phyloP scores from a whole-genome alignment of 2,888 invertebrate species.

The Caenorhabditis auriculariae region DNA sequence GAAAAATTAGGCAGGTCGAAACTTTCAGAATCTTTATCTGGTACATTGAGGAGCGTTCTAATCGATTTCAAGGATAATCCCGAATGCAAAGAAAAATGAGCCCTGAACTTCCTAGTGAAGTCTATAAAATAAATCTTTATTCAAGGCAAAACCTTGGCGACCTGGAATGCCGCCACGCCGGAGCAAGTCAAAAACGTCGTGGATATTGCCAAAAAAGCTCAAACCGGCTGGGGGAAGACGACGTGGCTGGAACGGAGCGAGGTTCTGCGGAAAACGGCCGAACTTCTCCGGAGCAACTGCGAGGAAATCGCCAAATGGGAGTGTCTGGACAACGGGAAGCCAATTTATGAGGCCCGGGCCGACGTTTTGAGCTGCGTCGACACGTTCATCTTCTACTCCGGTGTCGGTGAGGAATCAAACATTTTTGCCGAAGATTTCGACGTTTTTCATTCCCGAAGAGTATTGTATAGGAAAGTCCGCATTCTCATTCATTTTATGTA shows the following conservation, averaged over 20 bases:
- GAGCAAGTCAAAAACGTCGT: slow-evolving; percentile 30
- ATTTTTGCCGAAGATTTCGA: too few relatives aligned
- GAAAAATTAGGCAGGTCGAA: too few relatives aligned
- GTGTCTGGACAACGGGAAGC: slow-evolving; percentile 69
- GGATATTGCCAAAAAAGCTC: slow-evolving; percentile 21
- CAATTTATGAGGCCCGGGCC: slow-evolving; percentile 69
- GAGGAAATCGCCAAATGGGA: slow-evolving; percentile 65
- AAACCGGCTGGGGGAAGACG: slow-evolving; percentile 21
- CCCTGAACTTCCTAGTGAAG: slow-evolving; percentile 1
- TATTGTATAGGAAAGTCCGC: too few relatives aligned
- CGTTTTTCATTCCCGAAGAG: too few relatives aligned
- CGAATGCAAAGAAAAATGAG: neutral
- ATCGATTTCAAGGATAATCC: neutral
- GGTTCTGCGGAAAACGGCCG: slow-evolving; percentile 47
- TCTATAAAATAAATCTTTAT: too few relatives aligned
- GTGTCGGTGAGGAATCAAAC: slow-evolving; percentile 51
- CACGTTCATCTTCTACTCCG: slow-evolving; percentile 69
- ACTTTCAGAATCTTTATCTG: too few relatives aligned
- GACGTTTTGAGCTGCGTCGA: slow-evolving; percentile 70
- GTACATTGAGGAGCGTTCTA: too few relatives aligned
- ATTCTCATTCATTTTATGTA: too few relatives aligned
- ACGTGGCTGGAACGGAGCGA: slow-evolving; percentile 48
- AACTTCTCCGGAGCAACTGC: slow-evolving; percentile 61
- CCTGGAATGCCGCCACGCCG: slow-evolving; percentile 16
- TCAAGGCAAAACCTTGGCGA: slow-evolving; percentile 12